Conservation (phyloP, 2,888 invertebrate species). For the Agriopis aurantiaria region DNA sequence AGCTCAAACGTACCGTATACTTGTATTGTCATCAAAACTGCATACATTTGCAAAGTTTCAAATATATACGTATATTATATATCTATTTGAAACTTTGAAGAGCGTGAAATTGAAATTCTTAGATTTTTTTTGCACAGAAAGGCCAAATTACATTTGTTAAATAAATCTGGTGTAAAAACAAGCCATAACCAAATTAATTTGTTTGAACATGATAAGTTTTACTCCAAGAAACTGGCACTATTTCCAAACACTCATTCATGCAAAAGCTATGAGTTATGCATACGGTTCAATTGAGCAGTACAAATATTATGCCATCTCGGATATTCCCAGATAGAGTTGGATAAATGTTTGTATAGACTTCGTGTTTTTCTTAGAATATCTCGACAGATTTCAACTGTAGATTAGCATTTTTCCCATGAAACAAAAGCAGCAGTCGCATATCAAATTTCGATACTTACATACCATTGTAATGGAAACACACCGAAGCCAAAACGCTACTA, state of each 20-base stretch:
- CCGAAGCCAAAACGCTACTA: no score
- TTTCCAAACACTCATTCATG: not conserved
- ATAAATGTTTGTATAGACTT: slow-evolving; percentile 6
- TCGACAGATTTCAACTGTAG: not conserved
- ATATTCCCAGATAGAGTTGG: slow-evolving; percentile 1
- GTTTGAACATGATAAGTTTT: no score
- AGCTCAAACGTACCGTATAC: no score
- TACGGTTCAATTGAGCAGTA: slow-evolving; percentile 3
- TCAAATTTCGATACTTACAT: not conserved
- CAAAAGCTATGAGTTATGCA: not conserved
- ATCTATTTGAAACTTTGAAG: no score
- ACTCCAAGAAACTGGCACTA: not conserved
- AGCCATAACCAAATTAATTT: no score
- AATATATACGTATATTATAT: no score
- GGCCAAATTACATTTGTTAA: no score
- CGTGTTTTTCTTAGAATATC: slow-evolving; percentile 12
- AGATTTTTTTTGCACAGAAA: no score
- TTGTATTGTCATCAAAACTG: no score
- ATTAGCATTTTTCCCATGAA: not conserved
- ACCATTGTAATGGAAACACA: not conserved
- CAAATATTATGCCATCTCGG: slow-evolving; percentile 8
- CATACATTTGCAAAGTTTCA: no score
- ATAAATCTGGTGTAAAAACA: no score
- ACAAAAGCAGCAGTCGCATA: not conserved
- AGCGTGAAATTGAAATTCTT: no score